Evolutionary conservation across 2,113 vertebrate genomes (phyloP).

Genomic region (Corydoras maculifer): DNA sequence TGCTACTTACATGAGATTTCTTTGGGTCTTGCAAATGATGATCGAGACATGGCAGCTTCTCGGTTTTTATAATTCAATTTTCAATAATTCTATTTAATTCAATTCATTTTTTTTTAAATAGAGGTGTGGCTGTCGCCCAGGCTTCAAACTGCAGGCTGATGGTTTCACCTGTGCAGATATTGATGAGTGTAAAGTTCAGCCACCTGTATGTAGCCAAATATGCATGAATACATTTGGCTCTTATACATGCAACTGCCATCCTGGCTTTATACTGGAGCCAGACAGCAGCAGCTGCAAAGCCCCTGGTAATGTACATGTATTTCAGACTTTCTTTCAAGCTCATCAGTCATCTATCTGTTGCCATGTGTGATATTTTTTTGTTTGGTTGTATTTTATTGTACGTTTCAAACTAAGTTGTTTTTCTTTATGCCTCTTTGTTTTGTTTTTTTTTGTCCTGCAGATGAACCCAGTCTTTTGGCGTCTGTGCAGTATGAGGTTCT

Average conservation of each 20-base stretch:
- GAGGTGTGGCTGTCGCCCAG: slow-evolving; percentile 73
- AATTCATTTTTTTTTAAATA: slow-evolving; percentile 48
- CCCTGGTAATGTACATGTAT: slow-evolving; percentile 55
- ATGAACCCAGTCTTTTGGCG: slow-evolving; percentile 74
- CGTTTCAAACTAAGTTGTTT: too few relatives aligned
- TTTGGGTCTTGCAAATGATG: too few relatives aligned
- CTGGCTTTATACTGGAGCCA: slow-evolving; percentile 74
- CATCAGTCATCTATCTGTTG: too few relatives aligned
- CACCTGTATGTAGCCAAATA: slow-evolving; percentile 67
- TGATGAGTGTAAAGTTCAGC: slow-evolving; percentile 63
- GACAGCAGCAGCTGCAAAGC: slow-evolving; percentile 76
- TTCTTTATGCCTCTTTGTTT: not conserved
- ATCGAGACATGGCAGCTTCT: too few relatives aligned
- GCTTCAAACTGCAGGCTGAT: slow-evolving; percentile 60
- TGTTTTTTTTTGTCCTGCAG: slow-evolving; percentile 43
- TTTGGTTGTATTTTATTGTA: not conserved
- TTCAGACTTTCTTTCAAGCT: not conserved
- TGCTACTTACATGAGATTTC: too few relatives aligned
- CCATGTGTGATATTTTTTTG: not conserved
- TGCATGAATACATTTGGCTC: slow-evolving; percentile 74
- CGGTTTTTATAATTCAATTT: too few relatives aligned
- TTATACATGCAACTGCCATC: slow-evolving; percentile 72
- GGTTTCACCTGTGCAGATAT: slow-evolving; percentile 66
- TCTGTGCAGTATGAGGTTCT: slow-evolving; percentile 76
- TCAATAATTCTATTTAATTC: too few relatives aligned